A percentile compares a stretch with the other conserved stretches of the same genome.
Evolutionary conservation across 1,140 invertebrate genomes (phyloP).

Genomic region (Phymastichus coffea): DNA sequence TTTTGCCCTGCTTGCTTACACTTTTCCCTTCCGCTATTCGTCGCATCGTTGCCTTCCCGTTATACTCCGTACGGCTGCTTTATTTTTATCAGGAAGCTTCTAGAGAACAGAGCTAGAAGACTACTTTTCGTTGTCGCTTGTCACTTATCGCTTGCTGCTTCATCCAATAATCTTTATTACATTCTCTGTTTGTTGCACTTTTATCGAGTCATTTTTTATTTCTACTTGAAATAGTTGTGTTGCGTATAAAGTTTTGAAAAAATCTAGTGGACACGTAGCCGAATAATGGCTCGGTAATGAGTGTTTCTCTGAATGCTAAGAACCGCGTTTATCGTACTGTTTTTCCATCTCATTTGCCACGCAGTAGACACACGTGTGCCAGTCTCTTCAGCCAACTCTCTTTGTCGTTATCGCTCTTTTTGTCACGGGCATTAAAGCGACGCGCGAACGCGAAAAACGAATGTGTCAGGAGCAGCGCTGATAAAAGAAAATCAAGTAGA

Average conservation of each 20-base stretch:
- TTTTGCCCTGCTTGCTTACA: constrained; percentile 11
- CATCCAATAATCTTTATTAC: too few species aligned
- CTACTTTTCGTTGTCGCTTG: neutral
- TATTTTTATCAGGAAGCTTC: constrained; percentile 1
- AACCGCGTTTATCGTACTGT: too few species aligned
- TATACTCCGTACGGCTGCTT: neutral
- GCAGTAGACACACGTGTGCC: too few species aligned
- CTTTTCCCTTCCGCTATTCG: constrained; percentile 19
- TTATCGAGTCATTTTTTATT: too few species aligned
- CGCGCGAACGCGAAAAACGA: neutral
- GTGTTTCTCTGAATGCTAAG: too few species aligned
- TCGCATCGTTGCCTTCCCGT: constrained; percentile 7
- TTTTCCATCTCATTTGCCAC: too few species aligned
- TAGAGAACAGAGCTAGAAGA: constrained; percentile 4
- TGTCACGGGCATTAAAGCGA: neutral
- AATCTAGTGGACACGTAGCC: too few species aligned
- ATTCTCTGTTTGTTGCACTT: too few species aligned
- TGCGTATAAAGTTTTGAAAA: too few species aligned
- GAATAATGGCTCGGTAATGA: too few species aligned
- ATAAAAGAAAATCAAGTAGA: neutral
- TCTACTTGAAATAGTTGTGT: too few species aligned
- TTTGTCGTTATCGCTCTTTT: constrained; percentile 11
- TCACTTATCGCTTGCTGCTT: neutral
- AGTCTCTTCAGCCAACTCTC: too few species aligned
- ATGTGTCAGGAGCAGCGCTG: neutral